Conservation (phyloP, 2,113 vertebrate genomes). For the Hassar affinis region DNA sequence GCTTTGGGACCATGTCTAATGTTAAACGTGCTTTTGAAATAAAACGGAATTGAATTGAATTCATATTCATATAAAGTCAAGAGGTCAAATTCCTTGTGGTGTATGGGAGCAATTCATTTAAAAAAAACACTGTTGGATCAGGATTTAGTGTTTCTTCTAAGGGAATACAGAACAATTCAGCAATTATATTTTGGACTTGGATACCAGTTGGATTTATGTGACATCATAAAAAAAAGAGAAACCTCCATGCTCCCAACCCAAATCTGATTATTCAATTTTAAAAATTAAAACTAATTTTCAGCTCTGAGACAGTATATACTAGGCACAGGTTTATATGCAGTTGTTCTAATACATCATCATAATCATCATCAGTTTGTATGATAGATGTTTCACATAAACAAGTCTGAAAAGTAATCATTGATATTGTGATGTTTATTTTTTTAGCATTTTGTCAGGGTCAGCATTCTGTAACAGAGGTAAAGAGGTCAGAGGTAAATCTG, state of each 20-base stretch:
- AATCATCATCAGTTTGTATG: neutral
- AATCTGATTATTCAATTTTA: too few species aligned
- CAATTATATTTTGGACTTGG: neutral
- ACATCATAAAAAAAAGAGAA: neutral
- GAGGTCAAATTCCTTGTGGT: slow-evolving; percentile 9
- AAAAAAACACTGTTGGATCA: neutral
- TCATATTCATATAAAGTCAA: slow-evolving; percentile 14
- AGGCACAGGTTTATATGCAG: neutral
- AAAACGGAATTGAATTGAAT: too few species aligned
- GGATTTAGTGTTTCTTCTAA: neutral
- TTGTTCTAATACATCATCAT: neutral
- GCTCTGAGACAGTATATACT: neutral
- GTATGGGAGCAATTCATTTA: neutral
- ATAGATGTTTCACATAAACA: neutral
- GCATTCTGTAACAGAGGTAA: neutral
- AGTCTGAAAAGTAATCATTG: neutral
- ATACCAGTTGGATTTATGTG: neutral
- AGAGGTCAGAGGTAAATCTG: neutral
- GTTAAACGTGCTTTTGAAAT: too few species aligned
- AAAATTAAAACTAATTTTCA: neutral
- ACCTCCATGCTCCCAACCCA: neutral
- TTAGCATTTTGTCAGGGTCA: neutral
- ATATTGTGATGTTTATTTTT: neutral
- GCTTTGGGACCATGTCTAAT: too few species aligned
- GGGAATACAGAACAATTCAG: neutral